Percentiles rank a stretch among this genome's conserved stretches.
phyloP scores from a whole-genome alignment of 2,888 invertebrate species.

The Cylindroiulus punctatus region DNA sequence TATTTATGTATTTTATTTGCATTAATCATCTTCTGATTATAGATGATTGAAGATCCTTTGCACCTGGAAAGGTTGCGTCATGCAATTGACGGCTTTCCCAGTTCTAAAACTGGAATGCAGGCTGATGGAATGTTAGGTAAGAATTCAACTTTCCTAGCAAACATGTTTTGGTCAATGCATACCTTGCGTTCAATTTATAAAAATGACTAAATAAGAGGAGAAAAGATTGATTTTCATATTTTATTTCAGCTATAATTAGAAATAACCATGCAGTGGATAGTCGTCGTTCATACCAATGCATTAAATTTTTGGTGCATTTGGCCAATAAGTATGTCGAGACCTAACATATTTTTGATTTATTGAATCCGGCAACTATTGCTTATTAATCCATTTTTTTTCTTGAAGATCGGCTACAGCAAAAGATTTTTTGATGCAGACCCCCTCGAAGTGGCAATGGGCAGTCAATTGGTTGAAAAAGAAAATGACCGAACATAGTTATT shows the following conservation, averaged over 20 bases:
- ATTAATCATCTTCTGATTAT: constrained; percentile 46
- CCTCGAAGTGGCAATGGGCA: constrained; percentile 68
- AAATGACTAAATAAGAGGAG: background rate
- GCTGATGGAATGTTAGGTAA: constrained; percentile 66
- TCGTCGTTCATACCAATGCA: constrained; percentile 68
- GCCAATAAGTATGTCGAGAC: constrained; percentile 64
- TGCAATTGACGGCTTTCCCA: constrained; percentile 66
- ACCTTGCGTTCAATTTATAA: constrained; percentile 3
- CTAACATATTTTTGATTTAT: background rate
- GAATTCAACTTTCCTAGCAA: constrained; percentile 55
- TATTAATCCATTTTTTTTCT: background rate
- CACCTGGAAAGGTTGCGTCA: constrained; percentile 65
- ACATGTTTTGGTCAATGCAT: background rate
- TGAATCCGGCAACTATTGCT: background rate
- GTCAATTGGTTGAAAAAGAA: constrained; percentile 69
- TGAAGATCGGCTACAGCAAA: constrained; percentile 63
- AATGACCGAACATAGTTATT: constrained; percentile 63
- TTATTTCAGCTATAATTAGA: constrained; percentile 63
- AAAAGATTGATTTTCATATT: background rate
- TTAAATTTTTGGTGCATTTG: constrained; percentile 68
- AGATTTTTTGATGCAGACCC: constrained; percentile 66
- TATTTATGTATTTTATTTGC: background rate
- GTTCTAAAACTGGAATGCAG: constrained; percentile 62
- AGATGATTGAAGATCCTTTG: constrained; percentile 65
- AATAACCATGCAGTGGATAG: constrained; percentile 66